phyloP scores from a whole-genome alignment of 2,888 invertebrate species.

The Nymphalis urticae region DNA sequence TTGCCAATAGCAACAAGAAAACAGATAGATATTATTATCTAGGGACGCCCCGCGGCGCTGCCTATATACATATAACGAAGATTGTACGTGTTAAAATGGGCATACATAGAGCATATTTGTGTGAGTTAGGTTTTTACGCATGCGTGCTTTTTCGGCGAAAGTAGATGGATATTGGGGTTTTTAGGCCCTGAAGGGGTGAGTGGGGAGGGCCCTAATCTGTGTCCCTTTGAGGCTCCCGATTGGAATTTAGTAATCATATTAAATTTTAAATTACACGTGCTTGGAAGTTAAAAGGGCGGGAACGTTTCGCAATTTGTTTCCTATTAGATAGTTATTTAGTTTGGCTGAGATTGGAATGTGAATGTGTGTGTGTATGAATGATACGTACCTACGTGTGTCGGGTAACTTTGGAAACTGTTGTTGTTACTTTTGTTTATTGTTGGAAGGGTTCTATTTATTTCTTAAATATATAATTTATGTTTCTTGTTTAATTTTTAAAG shows the following conservation, averaged over 20 bases:
- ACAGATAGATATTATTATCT: constrained; percentile 67
- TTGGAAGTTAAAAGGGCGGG: constrained; percentile 67
- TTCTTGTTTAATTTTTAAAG: not conserved
- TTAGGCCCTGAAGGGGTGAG: constrained; percentile 63
- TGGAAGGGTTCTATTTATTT: constrained; percentile 18
- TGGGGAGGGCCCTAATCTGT: constrained; percentile 72
- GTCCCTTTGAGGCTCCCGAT: constrained; percentile 78
- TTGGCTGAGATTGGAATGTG: constrained; percentile 37
- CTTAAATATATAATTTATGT: constrained; percentile 13
- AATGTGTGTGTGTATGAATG: constrained; percentile 4
- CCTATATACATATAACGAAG: constrained; percentile 51
- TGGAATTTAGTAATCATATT: constrained; percentile 82
- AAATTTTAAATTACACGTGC: constrained; percentile 81
- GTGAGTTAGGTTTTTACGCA: constrained; percentile 77
- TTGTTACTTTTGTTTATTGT: constrained; percentile 22
- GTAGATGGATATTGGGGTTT: constrained; percentile 79
- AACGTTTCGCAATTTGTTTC: constrained; percentile 65
- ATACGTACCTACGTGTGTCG: not conserved
- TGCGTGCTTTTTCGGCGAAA: constrained; percentile 75
- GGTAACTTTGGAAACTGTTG: constrained; percentile 15
- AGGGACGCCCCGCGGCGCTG: constrained; percentile 55
- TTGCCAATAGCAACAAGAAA: constrained; percentile 72
- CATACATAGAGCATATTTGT: constrained; percentile 65
- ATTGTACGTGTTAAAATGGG: constrained; percentile 60
- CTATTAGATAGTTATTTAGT: constrained; percentile 66